Evolutionary conservation across 2,113 vertebrate species (phyloP), one percentile per base, ranked within the genome.

Genomic region (Rostratula benghalensis): DNA sequence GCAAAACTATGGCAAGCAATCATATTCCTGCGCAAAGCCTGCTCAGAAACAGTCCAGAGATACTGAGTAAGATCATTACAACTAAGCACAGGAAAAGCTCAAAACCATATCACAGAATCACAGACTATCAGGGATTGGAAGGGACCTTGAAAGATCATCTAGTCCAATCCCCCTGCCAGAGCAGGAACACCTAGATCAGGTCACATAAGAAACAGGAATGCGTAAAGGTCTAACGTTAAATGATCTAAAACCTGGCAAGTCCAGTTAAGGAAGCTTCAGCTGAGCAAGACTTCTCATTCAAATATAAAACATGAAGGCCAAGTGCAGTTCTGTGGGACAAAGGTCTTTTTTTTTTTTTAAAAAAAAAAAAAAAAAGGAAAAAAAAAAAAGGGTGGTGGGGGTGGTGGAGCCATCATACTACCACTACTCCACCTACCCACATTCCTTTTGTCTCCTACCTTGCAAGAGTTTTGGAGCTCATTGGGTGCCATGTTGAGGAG

Each of bases 391-490:
- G 0, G 30, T 5, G 9, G 39, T 39, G 39, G 9, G 39, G 9
- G 39, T 39, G 39, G 39, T 4, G 2, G 11, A 30, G 15, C 11
- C 35, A 9, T 35, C 31, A 20, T 20, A n/a, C 15, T 18, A 48
- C 16, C 50, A 57, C 59, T n/a, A 9, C 13, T 53, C 30, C 10
- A 22, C 23, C 20, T 11, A 70, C 61, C 7, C 41, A 65, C 45
- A 45, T 25, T 57, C 33, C 25, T 74, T 45, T 12, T 35, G 56
- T 12, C 18, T 50, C 43, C 30, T 4, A 23, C 18, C 24, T 43
- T 0, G 1, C 11, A 69, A 4, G 16, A 0, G 0, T 37, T 73
- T 25, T 14, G 15, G 54, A 70, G 57, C 30, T 46, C 28, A 11
- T 0, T 17, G 14, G 45, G 24, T 7, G 10, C 41, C 48, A 4